Base-by-base conservation (phyloP, 1,140 invertebrate genomes). In the Drosophila sturtevanti region DNA sequence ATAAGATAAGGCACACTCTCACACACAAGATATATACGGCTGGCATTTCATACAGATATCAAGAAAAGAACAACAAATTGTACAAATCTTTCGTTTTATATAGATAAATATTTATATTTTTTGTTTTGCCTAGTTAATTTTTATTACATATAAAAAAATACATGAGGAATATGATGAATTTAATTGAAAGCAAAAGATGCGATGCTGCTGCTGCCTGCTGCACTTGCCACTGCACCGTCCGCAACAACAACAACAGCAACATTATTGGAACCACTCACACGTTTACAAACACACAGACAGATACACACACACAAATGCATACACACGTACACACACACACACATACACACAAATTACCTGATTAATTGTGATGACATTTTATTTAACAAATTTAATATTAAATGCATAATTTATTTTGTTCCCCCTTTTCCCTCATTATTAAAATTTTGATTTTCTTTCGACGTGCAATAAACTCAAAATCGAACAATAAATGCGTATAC, bases 301-400 rank as follows among this genome's bases (percentile, higher is more conserved):
- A n/a, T n/a, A 77, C 7, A 41, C 38, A 9, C 3, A 64, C 21
- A 59, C 11, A 69, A n/a, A n/a, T n/a, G n/a, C n/a, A n/a, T n/a
- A n/a, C 31, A 21, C 21, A 60, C 44, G 68, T n/a, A 63, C 63
- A 77, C 7, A 41, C 38, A 9, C 3, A 64, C 21, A 59, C 11
- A 69, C 34, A 61, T 41, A 61, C 72, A 63, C 68, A 68, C 61
- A 81, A 65, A 73, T 78, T 86, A 86, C 82, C 82, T 86, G 82
- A 86, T 37, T 73, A 74, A 87, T 86, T 86, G 82, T 86, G 82
- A 86, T 86, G 70, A 78, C 64, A 81, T 81, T 78, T 81, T 67
- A 76, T 76, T 86, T 79, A 81, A 72, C 80, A 74, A 44, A 21
- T 61, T 66, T 51, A 65, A 68, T 60, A 71, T 18, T 75, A 68